phyloP scores from a whole-genome alignment of 92 coral and sea anemone genomes.

The Heliopora coerulea region DNA sequence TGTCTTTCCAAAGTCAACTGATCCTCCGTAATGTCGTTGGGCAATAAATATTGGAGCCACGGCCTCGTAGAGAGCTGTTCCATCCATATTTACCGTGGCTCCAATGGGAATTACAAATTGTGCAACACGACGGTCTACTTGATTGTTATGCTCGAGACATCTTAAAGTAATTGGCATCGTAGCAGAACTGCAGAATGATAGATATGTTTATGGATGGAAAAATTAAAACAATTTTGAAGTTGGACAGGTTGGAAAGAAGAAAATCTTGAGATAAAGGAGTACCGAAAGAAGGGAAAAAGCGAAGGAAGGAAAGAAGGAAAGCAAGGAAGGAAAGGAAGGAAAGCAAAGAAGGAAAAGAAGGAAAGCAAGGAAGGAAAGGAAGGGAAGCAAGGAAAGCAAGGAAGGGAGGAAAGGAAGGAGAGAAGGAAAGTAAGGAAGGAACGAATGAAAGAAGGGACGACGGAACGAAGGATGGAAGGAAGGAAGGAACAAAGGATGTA shows the following conservation, averaged over 20 bases:
- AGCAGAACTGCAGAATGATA: constrained; percentile 26
- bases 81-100: constrained; percentile 55
- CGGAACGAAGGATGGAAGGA: too few species aligned
- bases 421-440: neutral
- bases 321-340: too few species aligned
- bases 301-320: too few species aligned
- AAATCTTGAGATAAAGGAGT: too few species aligned
- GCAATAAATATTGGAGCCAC: constrained; percentile 49
- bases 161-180: constrained; percentile 47
- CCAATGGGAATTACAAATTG: constrained; percentile 54
- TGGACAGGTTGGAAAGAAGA: too few species aligned
- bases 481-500: too few species aligned
- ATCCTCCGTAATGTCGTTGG: constrained; percentile 42
- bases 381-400: neutral
- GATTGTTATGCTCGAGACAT: constrained; percentile 51
- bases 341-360: too few species aligned
- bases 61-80: constrained; percentile 49
- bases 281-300: too few species aligned
- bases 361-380: too few species aligned
- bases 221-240: too few species aligned
- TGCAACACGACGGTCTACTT: constrained; percentile 44
- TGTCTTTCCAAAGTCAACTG: constrained; percentile 40
- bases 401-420: neutral
- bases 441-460: neutral
- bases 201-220: neutral